Evolutionary conservation across 2,113 vertebrate species (phyloP).

Genomic region (human): GRCh38 chr5:4951001-4951500

Average conservation of each 20-base stretch:
- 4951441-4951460: neutral
- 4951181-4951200: neutral
- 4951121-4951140: neutral
- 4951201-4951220: neutral
- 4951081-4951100: too few species aligned
- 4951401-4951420: neutral
- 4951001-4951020: neutral
- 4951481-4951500: neutral
- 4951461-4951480: neutral
- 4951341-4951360: neutral
- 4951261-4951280: neutral
- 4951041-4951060: neutral
- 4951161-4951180: neutral
- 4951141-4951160: neutral
- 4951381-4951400: neutral
- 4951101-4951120: accelerated
- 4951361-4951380: neutral
- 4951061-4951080: neutral
- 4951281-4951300: neutral
- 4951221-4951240: neutral
- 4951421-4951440: neutral
- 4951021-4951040: neutral
- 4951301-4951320: neutral
- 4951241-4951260: neutral
- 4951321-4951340: constrained; percentile 17